phyloP scores from a whole-genome alignment of 2,113 vertebrate genomes.

The Thalassarche chlororhynchos region DNA sequence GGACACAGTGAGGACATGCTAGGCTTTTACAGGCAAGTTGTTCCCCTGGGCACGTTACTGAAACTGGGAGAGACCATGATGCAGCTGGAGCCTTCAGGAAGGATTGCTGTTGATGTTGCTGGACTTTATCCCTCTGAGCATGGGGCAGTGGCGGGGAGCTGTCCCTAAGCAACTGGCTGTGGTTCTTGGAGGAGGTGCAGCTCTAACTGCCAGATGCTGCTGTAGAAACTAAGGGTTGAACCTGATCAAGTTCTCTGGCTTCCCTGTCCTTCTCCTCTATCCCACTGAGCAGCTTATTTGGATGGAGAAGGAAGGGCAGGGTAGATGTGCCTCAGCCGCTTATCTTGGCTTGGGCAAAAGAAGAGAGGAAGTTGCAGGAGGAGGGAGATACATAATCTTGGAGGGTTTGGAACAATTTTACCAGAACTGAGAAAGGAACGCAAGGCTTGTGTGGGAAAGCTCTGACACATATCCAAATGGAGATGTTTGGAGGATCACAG shows the following conservation, averaged over 20 bases:
- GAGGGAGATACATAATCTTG: neutral
- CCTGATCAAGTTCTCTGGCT: neutral
- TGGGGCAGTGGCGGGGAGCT: neutral
- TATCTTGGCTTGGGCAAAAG: neutral
- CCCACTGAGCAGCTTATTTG: neutral
- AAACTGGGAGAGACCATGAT: neutral
- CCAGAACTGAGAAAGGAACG: constrained; percentile 31
- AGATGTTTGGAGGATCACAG: constrained; percentile 11
- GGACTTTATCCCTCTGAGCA: neutral
- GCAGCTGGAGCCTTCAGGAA: neutral
- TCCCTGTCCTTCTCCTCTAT: neutral
- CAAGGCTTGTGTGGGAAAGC: constrained; percentile 24
- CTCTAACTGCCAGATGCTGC: neutral
- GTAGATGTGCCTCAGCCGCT: neutral
- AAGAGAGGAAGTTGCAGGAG: neutral
- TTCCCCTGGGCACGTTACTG: too few species aligned
- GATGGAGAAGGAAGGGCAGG: neutral
- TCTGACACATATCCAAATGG: constrained; percentile 3
- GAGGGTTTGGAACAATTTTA: neutral
- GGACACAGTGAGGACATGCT: neutral
- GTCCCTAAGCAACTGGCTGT: neutral
- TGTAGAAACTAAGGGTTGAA: neutral
- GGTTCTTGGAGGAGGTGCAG: neutral
- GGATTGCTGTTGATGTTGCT: neutral
- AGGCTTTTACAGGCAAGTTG: neutral